phyloP scores from a whole-genome alignment of 2,113 vertebrate genomes.

The Odocoileus virginianus region DNA sequence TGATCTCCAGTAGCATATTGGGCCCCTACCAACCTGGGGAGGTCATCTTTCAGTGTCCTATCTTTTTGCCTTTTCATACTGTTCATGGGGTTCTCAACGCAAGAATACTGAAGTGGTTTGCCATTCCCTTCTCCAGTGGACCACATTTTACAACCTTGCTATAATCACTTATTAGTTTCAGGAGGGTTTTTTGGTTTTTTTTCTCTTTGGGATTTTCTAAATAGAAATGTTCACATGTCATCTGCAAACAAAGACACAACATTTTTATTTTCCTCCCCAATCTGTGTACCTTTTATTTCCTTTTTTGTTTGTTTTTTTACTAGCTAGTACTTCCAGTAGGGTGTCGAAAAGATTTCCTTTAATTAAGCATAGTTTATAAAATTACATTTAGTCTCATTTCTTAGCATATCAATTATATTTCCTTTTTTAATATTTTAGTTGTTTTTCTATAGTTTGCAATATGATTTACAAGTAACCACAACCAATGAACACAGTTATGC shows the following conservation, averaged over 20 bases:
- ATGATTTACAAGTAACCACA: not conserved
- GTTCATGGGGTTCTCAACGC: not conserved
- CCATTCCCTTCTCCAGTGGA: not conserved
- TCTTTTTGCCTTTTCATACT: not conserved
- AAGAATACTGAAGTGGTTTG: not conserved
- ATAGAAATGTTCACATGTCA: not conserved
- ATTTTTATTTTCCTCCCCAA: not conserved
- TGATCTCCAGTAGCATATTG: not conserved
- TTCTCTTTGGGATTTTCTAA: not conserved
- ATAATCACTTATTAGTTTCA: not conserved
- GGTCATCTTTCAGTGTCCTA: not conserved
- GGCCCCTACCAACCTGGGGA: not conserved
- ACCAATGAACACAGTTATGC: not conserved
- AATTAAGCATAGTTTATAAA: not conserved
- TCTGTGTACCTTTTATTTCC: not conserved
- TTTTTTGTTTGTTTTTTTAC: not conserved
- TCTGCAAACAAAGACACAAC: not conserved
- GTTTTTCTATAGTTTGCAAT: not conserved
- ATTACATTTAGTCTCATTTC: not conserved
- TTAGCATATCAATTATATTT: not conserved
- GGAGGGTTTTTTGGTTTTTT: not conserved
- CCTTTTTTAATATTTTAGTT: not conserved
- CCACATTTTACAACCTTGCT: not conserved
- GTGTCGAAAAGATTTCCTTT: not conserved
- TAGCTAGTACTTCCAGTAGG: not conserved